These are phyloP conservation scores for Sebastes cheni DNA, from an alignment of 2,797 vertebrate genomes.

Conservation along the genomic window DNA sequence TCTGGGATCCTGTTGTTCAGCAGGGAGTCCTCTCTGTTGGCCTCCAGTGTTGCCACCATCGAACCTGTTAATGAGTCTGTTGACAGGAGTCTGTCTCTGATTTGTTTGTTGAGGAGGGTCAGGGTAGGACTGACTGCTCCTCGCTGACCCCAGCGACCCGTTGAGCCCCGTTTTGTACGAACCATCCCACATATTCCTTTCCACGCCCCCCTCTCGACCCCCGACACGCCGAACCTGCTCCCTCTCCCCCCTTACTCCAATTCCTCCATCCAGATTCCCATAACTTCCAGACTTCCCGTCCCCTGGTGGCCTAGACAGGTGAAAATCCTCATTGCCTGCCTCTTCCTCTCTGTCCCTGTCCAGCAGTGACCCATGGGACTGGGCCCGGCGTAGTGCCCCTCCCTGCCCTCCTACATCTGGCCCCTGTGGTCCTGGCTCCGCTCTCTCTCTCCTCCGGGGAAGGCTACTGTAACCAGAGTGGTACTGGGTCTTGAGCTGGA, in stretches of 20 bases:
- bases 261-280: conserved; percentile 78
- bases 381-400: conserved; percentile 83
- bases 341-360: conserved; percentile 72
- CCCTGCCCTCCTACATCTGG: conserved; percentile 41
- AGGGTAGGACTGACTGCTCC: conserved; percentile 34
- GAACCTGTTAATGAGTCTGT: conserved; percentile 85
- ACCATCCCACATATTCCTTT: conserved; percentile 66
- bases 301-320: conserved; percentile 60
- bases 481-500: conserved; percentile 85
- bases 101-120: conserved; percentile 42
- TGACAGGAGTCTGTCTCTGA: conserved; percentile 76
- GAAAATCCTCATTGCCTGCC: conserved; percentile 48
- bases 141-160: conserved; percentile 61
- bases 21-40: conserved; percentile 68
- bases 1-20: conserved; percentile 62
- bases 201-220: conserved; percentile 28
- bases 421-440: conserved; percentile 47
- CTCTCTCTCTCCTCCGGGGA: conserved; percentile 73
- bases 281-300: conserved; percentile 80
- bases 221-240: conserved; percentile 25
- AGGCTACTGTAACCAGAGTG: conserved; percentile 76
- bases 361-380: conserved; percentile 88
- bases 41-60: conserved; percentile 63
- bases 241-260: conserved; percentile 56
- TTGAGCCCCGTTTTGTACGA: conserved; percentile 66